A percentile compares a stretch with the other conserved stretches of the same genome.
These are phyloP conservation scores for Timema cristinae DNA, from an alignment of 2,888 invertebrate species.

Conservation along the genomic window DNA sequence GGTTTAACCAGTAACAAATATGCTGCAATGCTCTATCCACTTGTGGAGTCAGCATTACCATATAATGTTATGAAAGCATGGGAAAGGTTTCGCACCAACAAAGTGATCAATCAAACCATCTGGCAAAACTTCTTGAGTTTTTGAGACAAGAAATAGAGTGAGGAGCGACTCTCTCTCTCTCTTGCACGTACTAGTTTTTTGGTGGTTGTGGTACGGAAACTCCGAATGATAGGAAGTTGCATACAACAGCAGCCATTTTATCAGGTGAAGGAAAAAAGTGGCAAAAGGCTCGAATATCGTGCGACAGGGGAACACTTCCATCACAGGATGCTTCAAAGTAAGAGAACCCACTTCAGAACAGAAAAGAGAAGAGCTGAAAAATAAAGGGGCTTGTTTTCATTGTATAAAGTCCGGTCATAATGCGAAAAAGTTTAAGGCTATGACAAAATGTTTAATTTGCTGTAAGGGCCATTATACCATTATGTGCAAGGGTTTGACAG, in stretches of 20 bases:
- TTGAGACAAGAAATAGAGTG: not conserved
- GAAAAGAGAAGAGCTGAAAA: not conserved
- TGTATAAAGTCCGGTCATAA: not conserved
- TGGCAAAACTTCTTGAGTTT: not conserved
- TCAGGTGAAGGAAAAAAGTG: not conserved
- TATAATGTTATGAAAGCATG: not conserved
- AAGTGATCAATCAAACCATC: not conserved
- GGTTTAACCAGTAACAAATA: not conserved
- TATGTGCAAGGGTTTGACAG: not conserved
- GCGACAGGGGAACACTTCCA: not conserved
- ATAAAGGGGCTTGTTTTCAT: not conserved
- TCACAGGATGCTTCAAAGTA: not conserved
- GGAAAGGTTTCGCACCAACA: not conserved
- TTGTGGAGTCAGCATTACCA: not conserved
- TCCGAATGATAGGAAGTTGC: not conserved
- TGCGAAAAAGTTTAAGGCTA: not conserved
- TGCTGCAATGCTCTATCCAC: slow-evolving; percentile 5
- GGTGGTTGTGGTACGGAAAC: not conserved
- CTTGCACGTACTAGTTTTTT: not conserved
- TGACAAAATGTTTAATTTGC: not conserved
- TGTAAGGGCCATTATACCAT: not conserved
- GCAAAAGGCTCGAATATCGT: not conserved
- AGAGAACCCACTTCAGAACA: not conserved
- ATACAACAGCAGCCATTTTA: not conserved
- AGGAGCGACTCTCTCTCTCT: not conserved